phyloP scores from a whole-genome alignment of 2,888 invertebrate species.

The Ephialtes manifestator region DNA sequence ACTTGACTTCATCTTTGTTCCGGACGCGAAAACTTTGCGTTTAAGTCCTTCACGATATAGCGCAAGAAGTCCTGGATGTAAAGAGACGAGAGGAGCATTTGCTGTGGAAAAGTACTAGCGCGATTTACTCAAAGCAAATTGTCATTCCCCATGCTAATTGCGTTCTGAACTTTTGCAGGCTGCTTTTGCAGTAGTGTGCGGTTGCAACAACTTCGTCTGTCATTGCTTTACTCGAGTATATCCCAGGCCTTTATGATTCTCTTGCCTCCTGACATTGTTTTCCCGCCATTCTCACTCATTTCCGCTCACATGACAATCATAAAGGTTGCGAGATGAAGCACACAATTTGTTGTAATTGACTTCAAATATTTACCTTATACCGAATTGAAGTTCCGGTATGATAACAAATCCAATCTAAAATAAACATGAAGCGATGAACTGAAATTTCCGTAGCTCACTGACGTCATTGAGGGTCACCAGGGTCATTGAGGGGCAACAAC shows the following conservation, averaged over 20 bases:
- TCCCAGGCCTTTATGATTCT: not conserved
- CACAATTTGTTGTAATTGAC: conserved; percentile 52
- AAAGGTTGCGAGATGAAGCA: not conserved
- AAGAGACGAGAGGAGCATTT: conserved; percentile 16
- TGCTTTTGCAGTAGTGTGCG: conserved; percentile 45
- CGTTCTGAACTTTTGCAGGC: conserved; percentile 68
- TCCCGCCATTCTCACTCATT: not conserved
- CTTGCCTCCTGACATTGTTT: not conserved
- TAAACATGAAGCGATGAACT: conserved; percentile 3
- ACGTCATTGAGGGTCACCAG: not conserved
- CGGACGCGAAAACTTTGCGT: conserved; percentile 55
- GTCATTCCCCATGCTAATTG: conserved; percentile 72
- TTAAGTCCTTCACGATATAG: conserved; percentile 44
- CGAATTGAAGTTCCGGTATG: conserved; percentile 22
- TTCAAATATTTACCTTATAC: conserved; percentile 49
- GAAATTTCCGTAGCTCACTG: not conserved
- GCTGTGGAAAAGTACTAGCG: conserved; percentile 28
- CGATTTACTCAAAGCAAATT: conserved; percentile 73
- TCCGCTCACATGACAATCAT: not conserved
- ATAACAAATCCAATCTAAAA: conserved; percentile 17
- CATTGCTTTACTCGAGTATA: not conserved
- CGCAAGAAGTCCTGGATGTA: conserved; percentile 45
- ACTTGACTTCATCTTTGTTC: conserved; percentile 9
- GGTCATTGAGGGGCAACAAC: too few species aligned
- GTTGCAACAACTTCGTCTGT: conserved; percentile 41